These are phyloP conservation scores for Talpa occidentalis DNA, from an alignment of 2,113 vertebrate genomes.

Conservation along the genomic window DNA sequence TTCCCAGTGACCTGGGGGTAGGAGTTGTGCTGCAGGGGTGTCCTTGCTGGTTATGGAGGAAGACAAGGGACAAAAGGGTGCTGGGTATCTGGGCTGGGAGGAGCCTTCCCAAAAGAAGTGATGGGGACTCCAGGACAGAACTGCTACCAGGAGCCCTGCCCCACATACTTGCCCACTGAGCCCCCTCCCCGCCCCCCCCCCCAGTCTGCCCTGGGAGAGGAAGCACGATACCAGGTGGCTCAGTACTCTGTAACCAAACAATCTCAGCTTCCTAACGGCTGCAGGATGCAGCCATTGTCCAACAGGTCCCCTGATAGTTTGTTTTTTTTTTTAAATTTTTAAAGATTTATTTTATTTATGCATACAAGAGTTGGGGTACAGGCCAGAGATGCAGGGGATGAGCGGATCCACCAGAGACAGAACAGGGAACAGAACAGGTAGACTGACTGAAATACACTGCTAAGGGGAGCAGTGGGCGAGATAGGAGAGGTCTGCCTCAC, in stretches of 20 bases:
- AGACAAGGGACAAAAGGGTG: neutral
- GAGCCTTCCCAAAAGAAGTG: neutral
- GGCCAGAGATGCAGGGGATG: too few relatives aligned
- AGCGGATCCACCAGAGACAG: too few relatives aligned
- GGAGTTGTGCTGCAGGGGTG: neutral
- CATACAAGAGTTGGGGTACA: too few relatives aligned
- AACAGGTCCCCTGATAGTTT: neutral
- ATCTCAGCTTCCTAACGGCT: neutral
- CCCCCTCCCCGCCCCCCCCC: too few relatives aligned
- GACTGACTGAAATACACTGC: too few relatives aligned
- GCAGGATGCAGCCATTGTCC: neutral
- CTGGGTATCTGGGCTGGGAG: neutral
- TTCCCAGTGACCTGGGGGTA: neutral
- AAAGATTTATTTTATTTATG: too few relatives aligned
- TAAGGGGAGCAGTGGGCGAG: too few relatives aligned
- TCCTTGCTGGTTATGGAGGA: neutral
- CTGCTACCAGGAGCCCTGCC: neutral
- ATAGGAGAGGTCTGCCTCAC: too few relatives aligned
- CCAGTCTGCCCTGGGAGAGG: neutral
- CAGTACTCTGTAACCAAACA: too few relatives aligned
- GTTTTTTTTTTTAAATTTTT: too few relatives aligned
- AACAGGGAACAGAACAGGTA: too few relatives aligned
- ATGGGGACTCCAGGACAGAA: neutral
- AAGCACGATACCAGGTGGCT: neutral
- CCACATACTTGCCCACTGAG: neutral